Evolutionary conservation across 2,888 invertebrate species (phyloP).

Genomic region (Rugalucina vietnamica): DNA sequence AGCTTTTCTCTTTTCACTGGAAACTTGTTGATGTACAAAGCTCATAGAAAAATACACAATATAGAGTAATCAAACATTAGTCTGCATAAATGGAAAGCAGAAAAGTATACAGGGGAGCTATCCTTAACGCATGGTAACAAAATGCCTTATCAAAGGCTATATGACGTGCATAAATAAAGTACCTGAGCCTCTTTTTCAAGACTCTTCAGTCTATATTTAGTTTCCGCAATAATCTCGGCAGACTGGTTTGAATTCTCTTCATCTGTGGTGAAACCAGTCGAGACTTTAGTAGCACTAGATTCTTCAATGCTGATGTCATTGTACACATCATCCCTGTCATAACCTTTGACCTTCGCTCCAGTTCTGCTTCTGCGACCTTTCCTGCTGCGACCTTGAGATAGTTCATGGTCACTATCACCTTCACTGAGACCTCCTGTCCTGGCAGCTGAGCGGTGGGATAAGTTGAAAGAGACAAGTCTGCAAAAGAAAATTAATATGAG

Average conservation of each 20-base stretch:
- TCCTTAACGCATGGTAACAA: too few species aligned
- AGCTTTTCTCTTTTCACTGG: too few species aligned
- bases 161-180: too few species aligned
- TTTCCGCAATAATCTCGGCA: constrained; percentile 79
- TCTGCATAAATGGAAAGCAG: too few species aligned
- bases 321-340: constrained; percentile 68
- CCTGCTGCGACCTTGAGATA: constrained; percentile 44
- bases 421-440: constrained; percentile 41
- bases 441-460: constrained; percentile 48
- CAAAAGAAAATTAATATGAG: neutral
- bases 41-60: too few species aligned
- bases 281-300: constrained; percentile 63
- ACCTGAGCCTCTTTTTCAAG: constrained; percentile 82
- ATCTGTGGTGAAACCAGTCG: constrained; percentile 72
- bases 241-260: constrained; percentile 74
- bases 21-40: too few species aligned
- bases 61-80: too few species aligned
- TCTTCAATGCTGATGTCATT: constrained; percentile 74
- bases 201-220: constrained; percentile 78
- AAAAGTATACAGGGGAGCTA: too few species aligned
- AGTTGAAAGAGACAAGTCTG: constrained; percentile 63
- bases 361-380: constrained; percentile 49
- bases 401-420: constrained; percentile 55
- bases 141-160: too few species aligned
- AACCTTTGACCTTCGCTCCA: constrained; percentile 29